Evolutionary conservation across 2,113 vertebrate genomes (phyloP).

Genomic region (Microtus pennsylvanicus): DNA sequence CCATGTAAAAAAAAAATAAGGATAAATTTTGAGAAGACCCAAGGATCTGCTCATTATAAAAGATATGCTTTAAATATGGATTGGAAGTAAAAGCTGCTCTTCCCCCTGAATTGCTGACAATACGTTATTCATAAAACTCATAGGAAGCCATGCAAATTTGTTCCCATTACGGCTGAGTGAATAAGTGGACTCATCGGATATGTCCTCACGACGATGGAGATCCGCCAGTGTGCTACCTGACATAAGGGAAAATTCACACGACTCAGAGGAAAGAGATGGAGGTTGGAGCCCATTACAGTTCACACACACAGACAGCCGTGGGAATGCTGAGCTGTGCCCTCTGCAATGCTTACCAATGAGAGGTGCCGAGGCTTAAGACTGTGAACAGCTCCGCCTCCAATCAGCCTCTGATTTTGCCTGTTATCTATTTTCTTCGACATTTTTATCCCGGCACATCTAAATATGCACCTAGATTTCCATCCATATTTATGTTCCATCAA

Average conservation of each 20-base stretch:
- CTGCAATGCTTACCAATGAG: background rate
- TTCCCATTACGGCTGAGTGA: background rate
- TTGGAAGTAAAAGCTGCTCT: background rate
- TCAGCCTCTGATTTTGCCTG: background rate
- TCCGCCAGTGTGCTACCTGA: background rate
- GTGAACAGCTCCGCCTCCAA: background rate
- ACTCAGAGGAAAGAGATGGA: background rate
- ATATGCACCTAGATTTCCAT: background rate
- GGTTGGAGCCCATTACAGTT: background rate
- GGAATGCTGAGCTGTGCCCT: accelerated
- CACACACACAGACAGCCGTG: background rate
- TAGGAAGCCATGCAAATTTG: background rate
- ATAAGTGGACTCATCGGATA: background rate
- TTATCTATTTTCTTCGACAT: background rate
- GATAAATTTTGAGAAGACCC: background rate
- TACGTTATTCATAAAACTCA: background rate
- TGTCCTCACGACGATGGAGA: background rate
- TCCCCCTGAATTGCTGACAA: background rate
- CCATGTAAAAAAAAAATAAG: background rate
- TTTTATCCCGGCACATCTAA: background rate
- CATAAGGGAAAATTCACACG: background rate
- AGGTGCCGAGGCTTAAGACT: background rate
- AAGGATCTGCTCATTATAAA: background rate
- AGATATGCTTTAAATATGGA: background rate
- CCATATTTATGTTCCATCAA: slow-evolving; percentile 29